These are phyloP conservation scores for Pituophis catenifer DNA, from an alignment of 2,113 vertebrate genomes.

Conservation along the genomic window DNA sequence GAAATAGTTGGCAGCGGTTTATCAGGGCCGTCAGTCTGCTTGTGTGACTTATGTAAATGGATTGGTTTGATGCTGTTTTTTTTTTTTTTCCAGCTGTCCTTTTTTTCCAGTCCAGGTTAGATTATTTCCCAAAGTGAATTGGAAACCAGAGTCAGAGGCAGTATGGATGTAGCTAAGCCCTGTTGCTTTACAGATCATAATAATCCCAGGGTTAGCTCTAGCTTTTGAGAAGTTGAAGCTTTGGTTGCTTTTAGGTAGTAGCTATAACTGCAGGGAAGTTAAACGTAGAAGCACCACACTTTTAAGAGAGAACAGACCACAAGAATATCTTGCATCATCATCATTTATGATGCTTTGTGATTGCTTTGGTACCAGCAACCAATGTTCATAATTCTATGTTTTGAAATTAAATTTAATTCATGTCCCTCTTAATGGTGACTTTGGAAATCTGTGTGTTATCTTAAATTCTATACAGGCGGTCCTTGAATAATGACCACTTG, in stretches of 20 bases:
- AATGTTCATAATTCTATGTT: neutral
- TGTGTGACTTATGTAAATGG: conserved; percentile 29
- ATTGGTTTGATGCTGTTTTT: conserved; percentile 15
- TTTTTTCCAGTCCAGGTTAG: conserved; percentile 22
- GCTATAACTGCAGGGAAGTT: neutral
- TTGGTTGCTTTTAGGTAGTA: neutral
- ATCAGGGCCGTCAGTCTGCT: conserved; percentile 29
- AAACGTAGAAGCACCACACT: neutral
- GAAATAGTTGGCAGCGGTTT: conserved; percentile 30
- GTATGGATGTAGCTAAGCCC: conserved; percentile 10
- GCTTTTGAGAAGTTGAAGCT: neutral
- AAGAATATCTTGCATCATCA: neutral
- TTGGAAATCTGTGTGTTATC: conserved; percentile 39
- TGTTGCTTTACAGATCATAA: conserved; percentile 29
- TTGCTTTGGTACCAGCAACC: neutral
- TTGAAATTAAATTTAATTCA: neutral
- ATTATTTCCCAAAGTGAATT: conserved; percentile 28
- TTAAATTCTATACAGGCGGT: conserved; percentile 1
- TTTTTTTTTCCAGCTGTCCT: neutral
- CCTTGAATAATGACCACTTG: neutral
- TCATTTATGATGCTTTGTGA: neutral
- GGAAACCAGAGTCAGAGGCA: conserved; percentile 3
- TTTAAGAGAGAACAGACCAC: neutral
- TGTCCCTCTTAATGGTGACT: neutral
- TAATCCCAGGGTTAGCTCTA: neutral